These are phyloP conservation scores for Sylvilagus floridanus DNA, from an alignment of 2,797 vertebrate species.

Conservation along the genomic window DNA sequence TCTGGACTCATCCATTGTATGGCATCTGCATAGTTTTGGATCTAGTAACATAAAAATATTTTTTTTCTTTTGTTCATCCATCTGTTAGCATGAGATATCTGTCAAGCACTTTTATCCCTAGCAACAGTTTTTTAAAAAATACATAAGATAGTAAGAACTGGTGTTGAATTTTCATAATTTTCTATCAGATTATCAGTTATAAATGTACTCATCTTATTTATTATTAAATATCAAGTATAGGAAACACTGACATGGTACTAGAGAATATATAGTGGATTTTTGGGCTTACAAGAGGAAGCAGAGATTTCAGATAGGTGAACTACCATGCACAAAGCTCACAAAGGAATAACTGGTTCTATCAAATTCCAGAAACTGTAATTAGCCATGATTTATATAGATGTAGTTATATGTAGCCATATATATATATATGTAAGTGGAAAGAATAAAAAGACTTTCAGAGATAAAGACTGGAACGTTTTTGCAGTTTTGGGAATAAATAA, in stretches of 20 bases:
- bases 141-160: background rate
- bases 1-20: conserved; percentile 76
- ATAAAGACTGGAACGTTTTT: background rate
- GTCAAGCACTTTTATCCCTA: background rate
- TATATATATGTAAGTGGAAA: background rate
- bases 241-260: background rate
- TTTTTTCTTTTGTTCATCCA: conserved; percentile 10
- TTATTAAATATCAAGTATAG: background rate
- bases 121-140: background rate
- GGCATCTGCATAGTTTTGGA: conserved; percentile 55
- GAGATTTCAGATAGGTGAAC: background rate
- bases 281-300: background rate
- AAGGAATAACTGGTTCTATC: background rate
- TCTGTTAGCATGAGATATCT: background rate
- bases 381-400: background rate
- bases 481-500: background rate
- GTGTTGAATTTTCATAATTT: background rate
- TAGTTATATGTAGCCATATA: background rate
- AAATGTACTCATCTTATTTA: background rate
- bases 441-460: background rate
- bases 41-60: conserved; percentile 71
- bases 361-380: conserved; percentile 43
- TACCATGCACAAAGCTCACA: background rate
- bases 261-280: background rate
- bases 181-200: background rate